Evolutionary conservation across 64 coral and sea anemone species (phyloP), one percentile per base, ranked within the genome.

Genomic region (Dendronephthya gigantea): DNA sequence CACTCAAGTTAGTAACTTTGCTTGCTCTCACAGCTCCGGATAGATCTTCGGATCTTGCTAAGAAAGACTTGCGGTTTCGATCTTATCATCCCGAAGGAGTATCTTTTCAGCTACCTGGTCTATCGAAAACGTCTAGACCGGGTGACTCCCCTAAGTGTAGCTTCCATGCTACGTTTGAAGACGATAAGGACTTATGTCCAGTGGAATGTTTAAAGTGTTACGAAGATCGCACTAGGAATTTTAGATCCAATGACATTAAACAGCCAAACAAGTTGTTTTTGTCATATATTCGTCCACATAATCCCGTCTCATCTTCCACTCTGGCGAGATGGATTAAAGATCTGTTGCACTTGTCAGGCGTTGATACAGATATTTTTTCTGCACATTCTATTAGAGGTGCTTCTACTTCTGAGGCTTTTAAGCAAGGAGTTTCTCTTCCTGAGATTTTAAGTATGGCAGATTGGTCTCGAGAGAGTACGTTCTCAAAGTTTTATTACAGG

Each of bases 401-500:
- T 66, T 66, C 58, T 66, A 66, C 58, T 30, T 66, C 58, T n/a
- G 58, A 66, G 22, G 58, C 58, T n/a, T 14, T 66, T 22, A 66
- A 17, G 19, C 58, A 66, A 17, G 58, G 58, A 66, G 14, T 66
- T 17, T 66, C 58, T 6, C 3, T 66, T 66, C 5, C 58, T 6
- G 58, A 66, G 58, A 66, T 66, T 66, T 66, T 66, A 66, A 17
- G 22, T 22, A 66, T 66, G 58, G 58, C 58, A 66, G 58, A 66
- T 66, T 66, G 58, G 29, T 66, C 58, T 6, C 58, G 22, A 14
- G 58, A 66, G 22, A 66, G 14, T 30, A 66, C 58, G 4, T 66
- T 66, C 58, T 66, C 58, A 66, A 66, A 66, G 58, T 66, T 66
- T 17, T 66, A 66, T 66, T 66, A 66, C 29, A 66, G 58, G 58